A percentile compares a stretch with the other conserved stretches of the same genome.
phyloP scores from a whole-genome alignment of 2,888 invertebrate genomes.

The Troides oblongomaculatus region DNA sequence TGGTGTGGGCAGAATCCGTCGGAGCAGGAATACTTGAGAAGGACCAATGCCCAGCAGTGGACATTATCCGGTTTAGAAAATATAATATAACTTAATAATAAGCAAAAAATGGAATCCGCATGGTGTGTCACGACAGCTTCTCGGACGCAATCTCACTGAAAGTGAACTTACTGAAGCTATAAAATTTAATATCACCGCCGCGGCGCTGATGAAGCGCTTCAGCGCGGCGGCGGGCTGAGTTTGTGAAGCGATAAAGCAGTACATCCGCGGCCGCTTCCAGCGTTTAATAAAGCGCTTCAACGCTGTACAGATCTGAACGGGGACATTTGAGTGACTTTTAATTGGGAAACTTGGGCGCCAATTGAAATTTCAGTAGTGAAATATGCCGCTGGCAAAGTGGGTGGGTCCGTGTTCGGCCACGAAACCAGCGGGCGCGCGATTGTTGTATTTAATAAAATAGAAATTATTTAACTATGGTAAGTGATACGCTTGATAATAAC shows the following conservation, averaged over 20 bases:
- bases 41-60: no score
- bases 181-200: slow-evolving; percentile 12
- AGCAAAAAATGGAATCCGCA: background rate
- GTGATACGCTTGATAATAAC: no score
- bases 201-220: slow-evolving; percentile 16
- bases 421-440: slow-evolving; percentile 7
- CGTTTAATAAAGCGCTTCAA: slow-evolving; percentile 48
- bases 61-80: no score
- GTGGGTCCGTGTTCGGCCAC: slow-evolving; percentile 4
- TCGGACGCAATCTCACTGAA: slow-evolving; percentile 18
- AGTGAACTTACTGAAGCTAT: slow-evolving; percentile 9
- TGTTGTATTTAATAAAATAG: no score
- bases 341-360: slow-evolving; percentile 57
- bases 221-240: background rate
- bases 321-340: slow-evolving; percentile 59
- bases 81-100: background rate
- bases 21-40: no score
- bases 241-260: slow-evolving; percentile 20
- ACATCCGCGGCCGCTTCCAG: slow-evolving; percentile 34
- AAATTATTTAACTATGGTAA: no score
- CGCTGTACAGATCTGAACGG: slow-evolving; percentile 21
- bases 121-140: slow-evolving; percentile 20
- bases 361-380: slow-evolving; percentile 43
- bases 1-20: no score
- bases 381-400: slow-evolving; percentile 4